Evolutionary conservation across 1,140 invertebrate species (phyloP).

Genomic region (Episyrphus balteatus): DNA sequence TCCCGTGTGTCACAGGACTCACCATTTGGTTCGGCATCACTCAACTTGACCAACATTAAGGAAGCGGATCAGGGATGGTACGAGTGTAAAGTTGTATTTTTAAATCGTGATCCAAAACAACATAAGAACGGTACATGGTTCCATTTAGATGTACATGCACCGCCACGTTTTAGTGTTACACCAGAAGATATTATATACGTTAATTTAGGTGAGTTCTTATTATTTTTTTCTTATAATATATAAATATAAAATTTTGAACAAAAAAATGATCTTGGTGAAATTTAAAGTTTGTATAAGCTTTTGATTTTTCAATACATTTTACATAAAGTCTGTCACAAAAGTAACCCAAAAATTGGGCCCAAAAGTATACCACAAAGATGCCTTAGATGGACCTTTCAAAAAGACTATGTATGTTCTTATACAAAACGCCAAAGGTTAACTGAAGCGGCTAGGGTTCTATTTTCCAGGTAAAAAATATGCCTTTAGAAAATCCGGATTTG

Average conservation of each 20-base stretch:
- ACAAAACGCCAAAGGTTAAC: too few relatives aligned
- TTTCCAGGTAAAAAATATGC: too few relatives aligned
- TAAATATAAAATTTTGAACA: not conserved
- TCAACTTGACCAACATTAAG: slow-evolving; percentile 85
- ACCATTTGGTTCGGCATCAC: slow-evolving; percentile 77
- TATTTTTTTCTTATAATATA: not conserved
- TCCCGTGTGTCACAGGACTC: slow-evolving; percentile 75
- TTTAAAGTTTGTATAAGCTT: not conserved
- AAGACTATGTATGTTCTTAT: too few relatives aligned
- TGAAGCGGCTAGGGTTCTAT: too few relatives aligned
- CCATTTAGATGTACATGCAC: slow-evolving; percentile 88
- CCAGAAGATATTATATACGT: slow-evolving; percentile 92
- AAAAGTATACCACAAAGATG: too few relatives aligned
- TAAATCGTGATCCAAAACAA: slow-evolving; percentile 81
- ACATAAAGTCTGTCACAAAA: too few relatives aligned
- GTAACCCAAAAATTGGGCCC: too few relatives aligned
- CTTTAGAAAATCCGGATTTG: too few relatives aligned
- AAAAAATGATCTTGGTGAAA: not conserved
- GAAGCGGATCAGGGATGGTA: slow-evolving; percentile 95
- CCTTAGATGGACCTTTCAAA: too few relatives aligned
- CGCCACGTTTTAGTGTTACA: slow-evolving; percentile 84
- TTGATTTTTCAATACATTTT: too few relatives aligned
- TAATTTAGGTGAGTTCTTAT: slow-evolving; percentile 54
- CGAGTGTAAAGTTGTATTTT: slow-evolving; percentile 91
- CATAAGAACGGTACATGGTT: slow-evolving; percentile 92